Evolutionary conservation across 2,113 vertebrate genomes (phyloP), one percentile per base, ranked within the genome.

Genomic region (Cephalopterus ornatus): DNA sequence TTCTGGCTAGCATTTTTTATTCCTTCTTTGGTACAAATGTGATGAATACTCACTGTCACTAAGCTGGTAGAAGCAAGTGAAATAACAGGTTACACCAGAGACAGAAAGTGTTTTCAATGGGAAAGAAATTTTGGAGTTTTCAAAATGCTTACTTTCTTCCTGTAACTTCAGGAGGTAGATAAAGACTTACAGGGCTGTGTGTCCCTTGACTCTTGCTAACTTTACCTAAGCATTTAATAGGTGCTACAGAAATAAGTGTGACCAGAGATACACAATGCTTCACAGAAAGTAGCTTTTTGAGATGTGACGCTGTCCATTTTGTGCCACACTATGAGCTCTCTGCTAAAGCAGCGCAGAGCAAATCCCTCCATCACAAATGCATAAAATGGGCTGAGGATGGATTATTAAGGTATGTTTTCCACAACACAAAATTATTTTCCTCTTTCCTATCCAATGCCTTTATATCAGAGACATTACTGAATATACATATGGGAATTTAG

Each of bases 401-500:
- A 39, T 37, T 58, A 35, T 58, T 58, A 73, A 66, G 11, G 7
- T 39, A 33, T 2, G 1, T 56, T 20, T 89, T 70, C 47, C 42
- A 63, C 33, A 73, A 63, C 39, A 63, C 27, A 84, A 39, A 83
- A 70, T 88, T 80, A 2, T 77, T 92, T 77, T 46, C 58, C n/a
- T 73, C n/a, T 76, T 79, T 94, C 59, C 46, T 74, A 18, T 11
- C 33, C 39, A 15, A 53, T 83, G 14, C 8, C 1, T 76, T 85
- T 74, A 8, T 80, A 78, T 89, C 53, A 85, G 78, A 35, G 92
- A n/a, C 71, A 33, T 89, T 75, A 70, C 70, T 65, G 66, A 53
- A 82, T 93, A 58, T 44, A 44, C 76, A 59, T 59, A 50, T 93
- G 89, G 92, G 73, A 96, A 92, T 92, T 87, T 49, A 96, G 46